Percentiles rank a stretch among this genome's conserved stretches.
Conservation (phyloP, 2,888 invertebrate species). For the Tipula lateralis region DNA sequence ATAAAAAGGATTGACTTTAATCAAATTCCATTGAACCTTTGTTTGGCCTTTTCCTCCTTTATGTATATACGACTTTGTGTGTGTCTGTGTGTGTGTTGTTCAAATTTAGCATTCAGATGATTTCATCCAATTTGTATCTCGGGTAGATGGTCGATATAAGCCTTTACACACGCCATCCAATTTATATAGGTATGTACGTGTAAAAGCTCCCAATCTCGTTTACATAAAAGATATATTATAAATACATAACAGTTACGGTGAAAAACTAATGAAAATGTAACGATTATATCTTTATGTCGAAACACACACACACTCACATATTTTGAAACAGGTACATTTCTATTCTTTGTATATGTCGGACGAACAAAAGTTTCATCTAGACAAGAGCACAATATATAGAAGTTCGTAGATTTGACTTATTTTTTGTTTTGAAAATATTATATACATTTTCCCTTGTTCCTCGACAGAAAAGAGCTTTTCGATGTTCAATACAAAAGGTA, state of each 20-base stretch:
- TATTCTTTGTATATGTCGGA: neutral
- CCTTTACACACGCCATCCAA: neutral
- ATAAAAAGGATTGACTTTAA: neutral
- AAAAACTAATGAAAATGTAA: neutral
- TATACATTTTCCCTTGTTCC: neutral
- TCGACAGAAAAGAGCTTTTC: neutral
- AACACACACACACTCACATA: too few species aligned
- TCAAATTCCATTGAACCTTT: neutral
- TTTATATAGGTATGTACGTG: neutral
- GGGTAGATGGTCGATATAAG: neutral
- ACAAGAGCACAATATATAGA: neutral
- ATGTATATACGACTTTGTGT: too few species aligned
- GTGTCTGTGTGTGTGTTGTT: neutral
- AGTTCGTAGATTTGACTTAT: slow-evolving; percentile 19
- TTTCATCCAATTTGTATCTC: neutral
- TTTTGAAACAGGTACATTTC: neutral
- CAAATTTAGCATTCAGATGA: neutral
- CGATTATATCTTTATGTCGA: neutral
- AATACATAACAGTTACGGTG: neutral
- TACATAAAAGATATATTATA: neutral
- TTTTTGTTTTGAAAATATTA: neutral
- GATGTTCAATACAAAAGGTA: neutral
- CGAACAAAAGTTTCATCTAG: slow-evolving; percentile 11
- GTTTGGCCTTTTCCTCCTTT: neutral
- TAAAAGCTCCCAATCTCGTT: neutral